Percentiles rank a stretch among this genome's conserved stretches.
Conservation (phyloP, 2,113 vertebrate genomes). For the Odontesthes bonariensis region DNA sequence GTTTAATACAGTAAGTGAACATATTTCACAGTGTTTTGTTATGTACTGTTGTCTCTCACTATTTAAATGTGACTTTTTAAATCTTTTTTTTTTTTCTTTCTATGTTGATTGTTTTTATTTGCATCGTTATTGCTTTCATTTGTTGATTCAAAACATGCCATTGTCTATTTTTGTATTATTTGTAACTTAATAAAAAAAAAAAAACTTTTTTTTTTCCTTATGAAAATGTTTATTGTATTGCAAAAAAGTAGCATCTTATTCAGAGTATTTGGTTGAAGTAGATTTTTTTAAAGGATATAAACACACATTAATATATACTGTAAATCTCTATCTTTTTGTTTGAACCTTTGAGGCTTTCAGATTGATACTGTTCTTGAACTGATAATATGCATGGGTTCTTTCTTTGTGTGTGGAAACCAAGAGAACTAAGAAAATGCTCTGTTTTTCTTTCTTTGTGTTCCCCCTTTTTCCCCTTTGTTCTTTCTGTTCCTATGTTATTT, state of each 20-base stretch:
- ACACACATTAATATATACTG: constrained; percentile 85
- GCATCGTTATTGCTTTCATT: constrained; percentile 88
- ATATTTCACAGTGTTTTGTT: constrained; percentile 89
- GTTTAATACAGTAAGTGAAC: constrained; percentile 89
- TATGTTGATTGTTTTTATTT: constrained; percentile 78
- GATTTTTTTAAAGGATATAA: constrained; percentile 90
- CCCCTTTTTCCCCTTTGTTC: constrained; percentile 89
- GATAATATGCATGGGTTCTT: constrained; percentile 96
- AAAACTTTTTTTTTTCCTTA: constrained; percentile 66
- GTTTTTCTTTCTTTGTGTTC: constrained; percentile 89
- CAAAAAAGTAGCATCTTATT: constrained; percentile 97
- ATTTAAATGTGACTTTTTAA: constrained; percentile 93
- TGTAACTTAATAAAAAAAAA: constrained; percentile 92
- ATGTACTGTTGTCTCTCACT: constrained; percentile 89
- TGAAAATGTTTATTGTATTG: constrained; percentile 90
- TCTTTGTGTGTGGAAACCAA: constrained; percentile 72
- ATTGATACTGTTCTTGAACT: constrained; percentile 93
- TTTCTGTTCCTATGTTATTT: constrained; percentile 87
- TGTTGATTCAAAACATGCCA: constrained; percentile 90
- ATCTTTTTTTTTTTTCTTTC: constrained; percentile 75
- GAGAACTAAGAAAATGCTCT: constrained; percentile 70
- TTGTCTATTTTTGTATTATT: constrained; percentile 99
- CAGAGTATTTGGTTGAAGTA: constrained; percentile 97
- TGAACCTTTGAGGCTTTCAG: constrained; percentile 89
- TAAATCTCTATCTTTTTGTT: constrained; percentile 85